A percentile compares a stretch with the other conserved stretches of the same genome.
Conservation (phyloP, 92 coral and sea anemone genomes). For the Chrysogorgia sp. region DNA sequence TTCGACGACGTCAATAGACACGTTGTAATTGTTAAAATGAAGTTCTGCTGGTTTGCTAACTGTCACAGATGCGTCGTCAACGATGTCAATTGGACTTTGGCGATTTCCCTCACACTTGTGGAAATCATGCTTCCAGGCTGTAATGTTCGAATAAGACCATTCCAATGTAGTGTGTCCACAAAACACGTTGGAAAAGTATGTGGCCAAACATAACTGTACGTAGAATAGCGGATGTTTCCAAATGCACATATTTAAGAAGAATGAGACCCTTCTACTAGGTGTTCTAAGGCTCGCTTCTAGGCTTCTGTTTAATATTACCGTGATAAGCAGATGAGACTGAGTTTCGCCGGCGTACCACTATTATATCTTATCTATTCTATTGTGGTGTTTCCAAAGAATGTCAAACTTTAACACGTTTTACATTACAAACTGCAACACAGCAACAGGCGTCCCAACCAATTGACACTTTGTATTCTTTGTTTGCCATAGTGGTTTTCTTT, state of each 20-base stretch:
- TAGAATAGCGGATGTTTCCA: not conserved
- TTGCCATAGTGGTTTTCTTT: too few species aligned
- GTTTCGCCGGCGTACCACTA: too few species aligned
- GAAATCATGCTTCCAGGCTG: conserved; percentile 65
- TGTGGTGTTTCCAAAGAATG: too few species aligned
- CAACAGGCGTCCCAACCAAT: too few species aligned
- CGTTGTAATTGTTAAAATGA: conserved; percentile 43
- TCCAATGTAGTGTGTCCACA: not conserved
- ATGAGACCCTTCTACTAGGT: too few species aligned
- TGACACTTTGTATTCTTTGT: too few species aligned
- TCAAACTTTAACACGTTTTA: too few species aligned
- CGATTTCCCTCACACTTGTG: conserved; percentile 65
- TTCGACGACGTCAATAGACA: conserved; percentile 37
- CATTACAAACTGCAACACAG: too few species aligned
- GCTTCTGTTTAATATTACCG: too few species aligned
- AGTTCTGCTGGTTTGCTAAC: conserved; percentile 60
- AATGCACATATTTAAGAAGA: not conserved
- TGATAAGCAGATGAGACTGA: too few species aligned
- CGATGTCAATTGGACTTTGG: conserved; percentile 85
- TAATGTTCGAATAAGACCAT: conserved; percentile 21
- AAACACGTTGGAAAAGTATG: not conserved
- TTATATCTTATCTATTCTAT: too few species aligned
- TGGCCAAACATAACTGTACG: not conserved
- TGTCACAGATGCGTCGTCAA: conserved; percentile 56
- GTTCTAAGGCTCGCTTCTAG: too few species aligned